These are phyloP conservation scores for Neosilurus hyrtlii DNA, from an alignment of 2,797 vertebrate species.

Conservation along the genomic window DNA sequence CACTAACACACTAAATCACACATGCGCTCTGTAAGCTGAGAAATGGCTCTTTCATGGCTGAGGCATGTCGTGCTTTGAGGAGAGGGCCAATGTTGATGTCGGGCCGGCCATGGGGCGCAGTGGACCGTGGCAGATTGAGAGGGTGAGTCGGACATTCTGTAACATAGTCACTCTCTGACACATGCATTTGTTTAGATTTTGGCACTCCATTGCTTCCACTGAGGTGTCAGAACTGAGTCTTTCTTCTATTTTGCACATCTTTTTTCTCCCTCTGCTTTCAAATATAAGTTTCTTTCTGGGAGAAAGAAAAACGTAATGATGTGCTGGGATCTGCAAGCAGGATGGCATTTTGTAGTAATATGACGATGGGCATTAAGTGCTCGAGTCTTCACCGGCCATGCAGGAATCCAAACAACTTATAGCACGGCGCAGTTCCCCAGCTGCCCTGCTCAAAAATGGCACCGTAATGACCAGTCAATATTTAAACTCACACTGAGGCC, in stretches of 20 bases:
- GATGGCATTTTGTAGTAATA: conserved; percentile 23
- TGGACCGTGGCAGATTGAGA: conserved; percentile 50
- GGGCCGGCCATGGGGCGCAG: conserved; percentile 16
- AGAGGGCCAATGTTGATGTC: conserved; percentile 23
- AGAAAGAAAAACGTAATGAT: conserved; percentile 32
- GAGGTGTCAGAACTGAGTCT: conserved; percentile 49
- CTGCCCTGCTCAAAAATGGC: not conserved
- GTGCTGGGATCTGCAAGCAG: conserved; percentile 18
- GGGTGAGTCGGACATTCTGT: conserved; percentile 53
- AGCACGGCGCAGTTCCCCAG: not conserved
- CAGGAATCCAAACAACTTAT: not conserved
- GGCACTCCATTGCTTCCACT: conserved; percentile 45
- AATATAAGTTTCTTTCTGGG: conserved; percentile 7
- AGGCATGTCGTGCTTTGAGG: conserved; percentile 34
- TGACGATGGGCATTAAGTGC: conserved; percentile 13
- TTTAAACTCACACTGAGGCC: not conserved
- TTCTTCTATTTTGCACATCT: conserved; percentile 52
- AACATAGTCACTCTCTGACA: conserved; percentile 48
- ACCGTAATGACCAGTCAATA: conserved; percentile 20
- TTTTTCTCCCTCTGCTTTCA: conserved; percentile 38
- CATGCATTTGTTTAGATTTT: conserved; percentile 50
- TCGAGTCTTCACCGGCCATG: conserved; percentile 12
- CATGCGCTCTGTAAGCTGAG: conserved; percentile 10
- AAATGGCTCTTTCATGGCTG: conserved; percentile 40
- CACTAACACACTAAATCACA: conserved; percentile 35